Conservation (phyloP, 2,113 vertebrate genomes). For the Neofelis nebulosa region DNA sequence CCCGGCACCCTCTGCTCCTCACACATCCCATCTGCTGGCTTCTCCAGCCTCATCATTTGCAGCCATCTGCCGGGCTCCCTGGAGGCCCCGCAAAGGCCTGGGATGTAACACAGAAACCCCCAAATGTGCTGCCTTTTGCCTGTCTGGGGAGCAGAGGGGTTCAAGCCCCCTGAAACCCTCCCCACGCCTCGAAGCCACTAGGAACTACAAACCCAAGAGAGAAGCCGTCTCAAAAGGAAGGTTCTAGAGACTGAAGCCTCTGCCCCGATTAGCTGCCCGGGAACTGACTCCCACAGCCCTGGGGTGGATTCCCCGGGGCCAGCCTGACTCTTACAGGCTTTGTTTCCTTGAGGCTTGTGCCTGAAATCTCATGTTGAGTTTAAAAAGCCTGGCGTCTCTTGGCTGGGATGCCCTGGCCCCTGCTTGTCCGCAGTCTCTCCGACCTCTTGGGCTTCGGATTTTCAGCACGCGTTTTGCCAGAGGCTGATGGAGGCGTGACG, state of each 20-base stretch:
- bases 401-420: not conserved
- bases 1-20: slow-evolving; percentile 43
- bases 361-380: not conserved
- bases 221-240: not conserved
- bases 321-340: not conserved
- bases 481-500: not conserved
- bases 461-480: not conserved
- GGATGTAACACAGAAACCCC: not conserved
- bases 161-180: not conserved
- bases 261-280: not conserved
- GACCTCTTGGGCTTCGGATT: not conserved
- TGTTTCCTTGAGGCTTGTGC: not conserved
- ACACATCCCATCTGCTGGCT: slow-evolving; percentile 56
- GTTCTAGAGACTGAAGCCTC: not conserved
- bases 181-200: not conserved
- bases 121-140: not conserved
- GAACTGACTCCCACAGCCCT: not conserved
- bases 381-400: not conserved
- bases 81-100: not conserved
- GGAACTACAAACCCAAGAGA: not conserved
- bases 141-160: not conserved
- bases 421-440: not conserved
- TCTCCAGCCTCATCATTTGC: not conserved
- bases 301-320: fast-evolving
- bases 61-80: slow-evolving; percentile 61